Evolutionary conservation across 2,113 vertebrate species (phyloP).

Genomic region (Carassius carassius): DNA sequence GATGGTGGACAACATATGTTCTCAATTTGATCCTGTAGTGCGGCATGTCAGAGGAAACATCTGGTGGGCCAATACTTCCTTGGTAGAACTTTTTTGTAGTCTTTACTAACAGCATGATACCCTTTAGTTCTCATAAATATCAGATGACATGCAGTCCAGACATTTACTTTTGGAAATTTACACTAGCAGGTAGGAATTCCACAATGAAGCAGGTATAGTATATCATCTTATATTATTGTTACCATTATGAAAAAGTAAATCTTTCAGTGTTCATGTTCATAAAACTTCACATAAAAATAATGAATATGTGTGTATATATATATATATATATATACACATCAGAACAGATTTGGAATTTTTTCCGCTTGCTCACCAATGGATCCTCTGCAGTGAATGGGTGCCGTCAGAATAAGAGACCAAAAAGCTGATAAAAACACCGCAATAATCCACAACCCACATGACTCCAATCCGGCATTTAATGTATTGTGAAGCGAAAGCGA

Average conservation of each 20-base stretch:
- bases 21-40: not conserved
- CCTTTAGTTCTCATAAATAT: slow-evolving; percentile 35
- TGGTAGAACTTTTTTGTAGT: not conserved
- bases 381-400: not conserved
- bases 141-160: not conserved
- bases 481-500: not conserved
- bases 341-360: not conserved
- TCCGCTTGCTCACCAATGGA: too few relatives aligned
- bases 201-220: not conserved
- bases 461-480: not conserved
- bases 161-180: not conserved
- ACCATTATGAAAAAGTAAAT: too few relatives aligned
- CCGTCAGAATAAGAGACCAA: not conserved
- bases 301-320: too few relatives aligned
- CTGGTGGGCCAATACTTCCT: slow-evolving; percentile 38
- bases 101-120: slow-evolving; percentile 12
- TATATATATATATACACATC: too few relatives aligned
- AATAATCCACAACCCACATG: not conserved
- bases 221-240: not conserved
- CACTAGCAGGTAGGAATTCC: not conserved
- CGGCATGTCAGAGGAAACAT: slow-evolving; percentile 46
- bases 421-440: not conserved
- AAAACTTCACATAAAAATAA: too few relatives aligned
- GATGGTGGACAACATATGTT: slow-evolving; percentile 16
- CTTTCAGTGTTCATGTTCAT: too few relatives aligned